Evolutionary conservation across 2,888 invertebrate species (phyloP).

Genomic region (Thecophora atra): DNA sequence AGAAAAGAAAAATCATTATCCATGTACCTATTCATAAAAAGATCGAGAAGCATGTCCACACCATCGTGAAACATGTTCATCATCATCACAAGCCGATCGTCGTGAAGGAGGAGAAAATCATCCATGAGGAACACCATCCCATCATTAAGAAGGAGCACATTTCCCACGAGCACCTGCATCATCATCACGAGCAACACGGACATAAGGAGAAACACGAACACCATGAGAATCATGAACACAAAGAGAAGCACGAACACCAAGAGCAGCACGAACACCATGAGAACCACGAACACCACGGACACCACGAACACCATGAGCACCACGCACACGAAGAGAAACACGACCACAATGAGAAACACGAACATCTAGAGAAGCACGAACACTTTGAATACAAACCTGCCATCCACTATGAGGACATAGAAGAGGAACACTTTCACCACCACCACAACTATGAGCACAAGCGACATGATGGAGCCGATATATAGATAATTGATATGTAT

Average conservation of each 20-base stretch:
- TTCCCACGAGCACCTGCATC: slow-evolving; percentile 54
- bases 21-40: slow-evolving; percentile 65
- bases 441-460: slow-evolving; percentile 56
- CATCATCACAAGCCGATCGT: slow-evolving; percentile 66
- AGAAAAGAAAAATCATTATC: slow-evolving; percentile 63
- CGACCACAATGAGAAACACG: neutral
- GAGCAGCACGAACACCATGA: slow-evolving; percentile 44
- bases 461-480: slow-evolving; percentile 40
- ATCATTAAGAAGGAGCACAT: slow-evolving; percentile 58
- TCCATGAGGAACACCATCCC: slow-evolving; percentile 63
- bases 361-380: slow-evolving; percentile 5
- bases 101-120: slow-evolving; percentile 65
- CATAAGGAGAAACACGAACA: slow-evolving; percentile 49
- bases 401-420: slow-evolving; percentile 39
- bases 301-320: slow-evolving; percentile 10
- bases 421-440: slow-evolving; percentile 54
- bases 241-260: slow-evolving; percentile 46
- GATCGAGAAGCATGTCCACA: slow-evolving; percentile 65
- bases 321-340: slow-evolving; percentile 8
- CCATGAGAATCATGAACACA: slow-evolving; percentile 47
- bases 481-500: neutral
- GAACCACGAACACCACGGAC: neutral
- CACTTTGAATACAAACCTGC: neutral
- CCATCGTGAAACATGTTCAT: slow-evolving; percentile 64
- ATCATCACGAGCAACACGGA: slow-evolving; percentile 46